phyloP scores from a whole-genome alignment of 35 echinoderm and acorn worm species.

The Strongylocentrotus purpuratus region DNA sequence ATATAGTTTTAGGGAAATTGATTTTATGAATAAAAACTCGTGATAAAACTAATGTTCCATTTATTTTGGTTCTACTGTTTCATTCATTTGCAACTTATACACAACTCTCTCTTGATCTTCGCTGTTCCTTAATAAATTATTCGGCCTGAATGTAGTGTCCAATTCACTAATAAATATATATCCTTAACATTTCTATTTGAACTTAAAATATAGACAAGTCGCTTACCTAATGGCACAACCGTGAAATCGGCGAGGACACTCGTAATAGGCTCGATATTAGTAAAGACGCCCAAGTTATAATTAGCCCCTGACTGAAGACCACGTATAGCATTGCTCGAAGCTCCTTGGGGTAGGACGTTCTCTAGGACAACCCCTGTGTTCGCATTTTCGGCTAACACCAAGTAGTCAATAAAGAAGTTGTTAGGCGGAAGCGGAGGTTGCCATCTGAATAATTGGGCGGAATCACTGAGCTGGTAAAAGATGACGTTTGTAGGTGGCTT shows the following conservation, averaged over 20 bases:
- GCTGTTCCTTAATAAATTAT: neutral
- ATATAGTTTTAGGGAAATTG: neutral
- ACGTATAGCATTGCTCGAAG: neutral
- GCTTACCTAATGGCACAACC: neutral
- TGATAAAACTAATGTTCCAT: neutral
- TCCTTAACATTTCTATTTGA: neutral
- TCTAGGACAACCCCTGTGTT: neutral
- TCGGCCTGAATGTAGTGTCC: neutral
- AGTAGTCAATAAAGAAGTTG: constrained; percentile 21
- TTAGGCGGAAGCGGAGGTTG: neutral
- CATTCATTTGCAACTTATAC: neutral
- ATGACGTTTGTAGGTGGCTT: constrained; percentile 28
- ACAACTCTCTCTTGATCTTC: neutral
- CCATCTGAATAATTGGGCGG: neutral
- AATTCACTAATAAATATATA: neutral
- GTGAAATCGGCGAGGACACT: neutral
- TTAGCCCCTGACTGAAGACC: neutral
- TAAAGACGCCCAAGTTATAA: neutral
- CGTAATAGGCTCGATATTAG: neutral
- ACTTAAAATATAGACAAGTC: neutral
- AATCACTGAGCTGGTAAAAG: neutral
- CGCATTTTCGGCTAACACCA: neutral
- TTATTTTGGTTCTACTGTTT: neutral
- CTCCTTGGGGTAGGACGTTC: neutral
- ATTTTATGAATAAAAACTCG: neutral